Conservation (phyloP, 2,113 vertebrate species). For the Istiophorus platypterus region DNA sequence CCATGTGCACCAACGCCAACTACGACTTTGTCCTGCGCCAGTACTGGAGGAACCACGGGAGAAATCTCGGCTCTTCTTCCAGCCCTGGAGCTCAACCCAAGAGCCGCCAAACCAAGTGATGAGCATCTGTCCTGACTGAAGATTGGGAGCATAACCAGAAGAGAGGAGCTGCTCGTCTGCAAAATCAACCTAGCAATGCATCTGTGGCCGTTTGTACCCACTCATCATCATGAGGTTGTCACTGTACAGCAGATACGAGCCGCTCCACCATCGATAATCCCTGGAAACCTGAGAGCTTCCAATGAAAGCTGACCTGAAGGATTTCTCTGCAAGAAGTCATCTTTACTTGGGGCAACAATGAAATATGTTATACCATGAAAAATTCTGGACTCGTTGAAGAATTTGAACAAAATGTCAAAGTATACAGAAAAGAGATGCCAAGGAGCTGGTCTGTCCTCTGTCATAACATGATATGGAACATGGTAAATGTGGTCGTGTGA, state of each 20-base stretch:
- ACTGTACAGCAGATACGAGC: conserved; percentile 3
- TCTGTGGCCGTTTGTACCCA: background rate
- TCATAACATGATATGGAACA: background rate
- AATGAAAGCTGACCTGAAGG: conserved; percentile 6
- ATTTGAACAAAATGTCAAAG: background rate
- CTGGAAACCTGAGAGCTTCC: background rate
- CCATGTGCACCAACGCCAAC: conserved; percentile 88
- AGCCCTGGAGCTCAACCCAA: conserved; percentile 62
- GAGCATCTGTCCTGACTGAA: conserved; percentile 3
- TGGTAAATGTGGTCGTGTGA: background rate
- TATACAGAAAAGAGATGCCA: background rate
- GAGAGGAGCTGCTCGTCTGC: conserved; percentile 21
- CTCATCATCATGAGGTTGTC: background rate
- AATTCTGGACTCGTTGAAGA: background rate
- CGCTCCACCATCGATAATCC: background rate
- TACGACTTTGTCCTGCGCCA: conserved; percentile 89
- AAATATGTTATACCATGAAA: background rate
- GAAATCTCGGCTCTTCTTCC: conserved; percentile 46
- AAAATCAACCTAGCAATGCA: background rate
- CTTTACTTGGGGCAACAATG: background rate
- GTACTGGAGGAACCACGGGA: conserved; percentile 71
- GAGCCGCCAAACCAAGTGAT: conserved; percentile 62
- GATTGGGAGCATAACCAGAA: background rate
- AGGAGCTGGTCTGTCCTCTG: conserved; percentile 1
- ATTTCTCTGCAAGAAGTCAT: background rate